Base-by-base conservation (phyloP, 2,113 vertebrate species). In the Cyanoramphus novaezelandiae region DNA sequence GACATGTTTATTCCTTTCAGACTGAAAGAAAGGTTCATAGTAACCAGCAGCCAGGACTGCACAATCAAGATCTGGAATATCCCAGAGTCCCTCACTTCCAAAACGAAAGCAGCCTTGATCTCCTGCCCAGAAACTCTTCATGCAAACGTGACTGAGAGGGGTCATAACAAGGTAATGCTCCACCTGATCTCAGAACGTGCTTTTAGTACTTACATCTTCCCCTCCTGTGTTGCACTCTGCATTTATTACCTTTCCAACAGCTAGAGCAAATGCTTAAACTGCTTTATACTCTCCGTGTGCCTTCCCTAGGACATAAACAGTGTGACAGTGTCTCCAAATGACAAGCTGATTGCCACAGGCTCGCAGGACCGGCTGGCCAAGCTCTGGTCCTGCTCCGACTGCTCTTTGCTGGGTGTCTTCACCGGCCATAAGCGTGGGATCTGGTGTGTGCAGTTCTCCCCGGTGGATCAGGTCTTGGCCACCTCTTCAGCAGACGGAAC, bases 381-480 rank as follows among this genome's bases (percentile, higher is more conserved):
- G 97, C 98, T 99, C 60, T 99, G 99, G 99, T 97, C 98, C 9
- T 95, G 98, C 55, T 91, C 98, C 0, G 98, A 95, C 64, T 93
- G 98, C 85, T 97, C 97, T 33, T 95, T 99, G 37, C 93, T 99
- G 71, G 99, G 99, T 1, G 97, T 99, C 64, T 99, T 99, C 88
- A 96, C 98, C 0, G 99, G 99, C 46, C 99, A 99, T 95, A 98
- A 97, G 5, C 98, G 99, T 1, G 99, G 99, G 2, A 75, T 99
- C 84, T 99, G 99, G 99, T 98, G 98, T 1, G 98, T 99, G 70
- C 98, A 98, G 97, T 99, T 99, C 97, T 99, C 99, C 3, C 99
- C 99, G 0, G 97, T 99, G 91, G 99, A 99, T 96, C 99, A 99
- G 95, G 97, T 99, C 86, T 55, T 99, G 95, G 99, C 98, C 82